Percentiles rank a stretch among this genome's conserved stretches.
These are phyloP conservation scores for Hirundichthys speculiger DNA, from an alignment of 2,113 vertebrate species.

Conservation along the genomic window DNA sequence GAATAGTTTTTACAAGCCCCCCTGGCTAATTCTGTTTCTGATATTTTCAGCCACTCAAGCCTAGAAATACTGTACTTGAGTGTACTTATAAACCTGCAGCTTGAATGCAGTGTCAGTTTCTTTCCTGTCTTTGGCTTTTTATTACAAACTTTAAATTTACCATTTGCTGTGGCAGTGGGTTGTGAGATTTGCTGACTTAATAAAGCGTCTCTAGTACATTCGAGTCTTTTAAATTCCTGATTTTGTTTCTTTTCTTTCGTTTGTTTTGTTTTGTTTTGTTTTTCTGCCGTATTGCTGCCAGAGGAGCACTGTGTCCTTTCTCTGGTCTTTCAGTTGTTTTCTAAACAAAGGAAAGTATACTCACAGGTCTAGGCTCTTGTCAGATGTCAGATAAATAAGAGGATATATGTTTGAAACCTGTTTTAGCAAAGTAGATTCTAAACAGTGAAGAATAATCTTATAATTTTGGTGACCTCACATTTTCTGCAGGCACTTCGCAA, in stretches of 20 bases:
- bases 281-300: conserved; percentile 4
- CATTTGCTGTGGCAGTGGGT: not conserved
- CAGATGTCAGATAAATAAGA: not conserved
- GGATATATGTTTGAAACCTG: not conserved
- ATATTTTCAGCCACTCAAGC: not conserved
- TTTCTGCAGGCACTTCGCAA: not conserved
- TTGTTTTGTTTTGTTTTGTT: too few species aligned
- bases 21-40: conserved; percentile 10
- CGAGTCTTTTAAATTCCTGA: conserved; percentile 2
- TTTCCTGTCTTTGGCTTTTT: conserved; percentile 1
- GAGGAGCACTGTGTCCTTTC: conserved; percentile 56
- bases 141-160: not conserved
- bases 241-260: too few species aligned
- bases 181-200: conserved; percentile 1
- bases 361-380: not conserved
- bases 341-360: conserved; percentile 3
- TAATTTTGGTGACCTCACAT: not conserved
- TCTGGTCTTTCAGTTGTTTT: conserved; percentile 13
- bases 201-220: conserved; percentile 8
- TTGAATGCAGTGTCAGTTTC: not conserved
- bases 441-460: not conserved
- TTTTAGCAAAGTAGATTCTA: too few species aligned
- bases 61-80: not conserved
- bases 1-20: not conserved
- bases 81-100: not conserved